Percentiles rank a stretch among this genome's conserved stretches.
phyloP scores from a whole-genome alignment of 2,113 vertebrate species.

The Cairina moschata region DNA sequence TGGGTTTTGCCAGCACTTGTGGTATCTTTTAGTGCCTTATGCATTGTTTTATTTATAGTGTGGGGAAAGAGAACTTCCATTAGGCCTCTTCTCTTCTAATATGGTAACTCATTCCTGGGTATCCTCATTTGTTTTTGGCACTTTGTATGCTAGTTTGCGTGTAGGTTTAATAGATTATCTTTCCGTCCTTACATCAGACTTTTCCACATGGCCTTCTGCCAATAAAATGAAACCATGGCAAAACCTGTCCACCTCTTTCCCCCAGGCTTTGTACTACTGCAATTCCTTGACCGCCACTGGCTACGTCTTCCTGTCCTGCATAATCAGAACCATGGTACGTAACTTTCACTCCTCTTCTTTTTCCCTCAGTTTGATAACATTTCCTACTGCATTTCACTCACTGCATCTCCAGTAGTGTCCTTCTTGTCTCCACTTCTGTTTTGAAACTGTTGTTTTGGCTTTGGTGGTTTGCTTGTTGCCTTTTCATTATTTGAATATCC shows the following conservation, averaged over 20 bases:
- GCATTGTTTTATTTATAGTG: not conserved
- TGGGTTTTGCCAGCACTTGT: not conserved
- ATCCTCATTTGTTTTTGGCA: not conserved
- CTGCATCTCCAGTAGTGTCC: not conserved
- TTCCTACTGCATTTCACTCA: not conserved
- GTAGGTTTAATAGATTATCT: not conserved
- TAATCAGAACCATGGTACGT: not conserved
- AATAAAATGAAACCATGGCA: not conserved
- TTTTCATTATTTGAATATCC: not conserved
- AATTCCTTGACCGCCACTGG: not conserved
- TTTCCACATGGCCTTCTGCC: not conserved
- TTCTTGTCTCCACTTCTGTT: not conserved
- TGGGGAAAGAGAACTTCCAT: not conserved
- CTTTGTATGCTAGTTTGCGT: not conserved
- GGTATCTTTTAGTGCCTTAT: not conserved
- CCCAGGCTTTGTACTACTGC: not conserved
- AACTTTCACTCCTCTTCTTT: not conserved
- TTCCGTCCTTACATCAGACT: not conserved
- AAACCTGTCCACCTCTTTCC: not conserved
- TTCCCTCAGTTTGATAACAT: not conserved
- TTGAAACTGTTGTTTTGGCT: not conserved
- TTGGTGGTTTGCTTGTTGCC: not conserved
- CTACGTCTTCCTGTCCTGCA: not conserved
- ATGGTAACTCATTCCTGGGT: not conserved
- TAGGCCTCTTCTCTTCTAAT: not conserved